A percentile compares a stretch with the other conserved stretches of the same genome.
These are phyloP conservation scores for Cloeon dipterum DNA, from an alignment of 2,888 invertebrate genomes.

Conservation along the genomic window DNA sequence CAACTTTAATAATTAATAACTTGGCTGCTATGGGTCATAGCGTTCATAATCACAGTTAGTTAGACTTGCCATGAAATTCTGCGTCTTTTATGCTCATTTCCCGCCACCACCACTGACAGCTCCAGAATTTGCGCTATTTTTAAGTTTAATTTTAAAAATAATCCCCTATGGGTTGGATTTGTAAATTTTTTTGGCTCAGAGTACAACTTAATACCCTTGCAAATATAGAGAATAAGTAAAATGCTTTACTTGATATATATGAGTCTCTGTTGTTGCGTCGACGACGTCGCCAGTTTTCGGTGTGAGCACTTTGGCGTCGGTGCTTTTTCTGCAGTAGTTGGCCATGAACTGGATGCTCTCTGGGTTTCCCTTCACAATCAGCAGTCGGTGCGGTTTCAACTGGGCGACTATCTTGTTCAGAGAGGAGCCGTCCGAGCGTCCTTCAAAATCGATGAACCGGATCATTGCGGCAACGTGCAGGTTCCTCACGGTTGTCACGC, in stretches of 20 bases:
- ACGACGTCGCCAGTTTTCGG: constrained; percentile 64
- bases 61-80: no score
- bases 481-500: constrained; percentile 45
- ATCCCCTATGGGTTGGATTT: no score
- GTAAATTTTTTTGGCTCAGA: no score
- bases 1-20: no score
- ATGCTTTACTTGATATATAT: constrained; percentile 78
- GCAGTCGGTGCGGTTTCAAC: constrained; percentile 57
- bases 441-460: constrained; percentile 93
- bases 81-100: no score
- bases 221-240: no score
- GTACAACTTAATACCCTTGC: no score
- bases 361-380: constrained; percentile 48
- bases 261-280: constrained; percentile 92
- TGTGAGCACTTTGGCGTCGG: constrained; percentile 50
- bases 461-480: constrained; percentile 66
- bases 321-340: constrained; percentile 36
- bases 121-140: no score
- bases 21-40: no score
- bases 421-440: constrained; percentile 46
- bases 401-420: constrained; percentile 52
- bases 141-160: no score
- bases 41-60: no score
- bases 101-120: no score
- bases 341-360: constrained; percentile 45